Evolutionary conservation across 2,888 invertebrate genomes (phyloP), one percentile per base, ranked within the genome.

Genomic region (Melanchra persicariae): DNA sequence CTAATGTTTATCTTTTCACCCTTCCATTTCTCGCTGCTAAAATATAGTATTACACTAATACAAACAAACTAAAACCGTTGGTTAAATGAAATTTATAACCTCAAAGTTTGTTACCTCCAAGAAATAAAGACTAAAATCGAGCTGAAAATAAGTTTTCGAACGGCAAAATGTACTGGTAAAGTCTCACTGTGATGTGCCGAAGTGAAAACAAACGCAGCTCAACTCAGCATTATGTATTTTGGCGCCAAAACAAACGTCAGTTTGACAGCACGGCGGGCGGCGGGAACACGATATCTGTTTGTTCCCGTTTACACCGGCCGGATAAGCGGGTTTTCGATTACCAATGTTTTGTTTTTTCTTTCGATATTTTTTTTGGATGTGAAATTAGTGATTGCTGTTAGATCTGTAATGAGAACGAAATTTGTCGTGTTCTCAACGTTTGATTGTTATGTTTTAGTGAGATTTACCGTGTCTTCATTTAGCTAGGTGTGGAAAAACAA

Each of bases 171-270:
- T 51, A 73, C 76, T 85, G 76, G 87, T 82, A 77, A 71, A 82
- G 71, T 77, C 79, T 75, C 74, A 81, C 93, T 92, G 90, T 93
- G 94, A 94, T 93, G 93, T 94, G 92, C 93, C 94, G 93, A 92
- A 93, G 94, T 93, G 94, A 95, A 94, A 95, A 95, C 94, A 95
- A 95, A 94, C 95, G 87, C 88, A 88, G 92, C 92, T 93, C 92
- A 93, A 93, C 93, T 93, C 92, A 91, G 94, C 95, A 93, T 94
- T 95, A 95, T 95, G 95, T 95, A 94, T 95, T 95, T 95, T 93
- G 95, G 95, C 95, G 95, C 94, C 95, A 96, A 95, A 96, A 95
- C 94, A 95, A 96, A 95, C 95, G 95, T 95, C 95, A 95, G 89
- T 93, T 91, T 95, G 95, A 95, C 95, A 95, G 94, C 95, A 91